Conservation (phyloP, 2,113 vertebrate genomes). For the Elaphurus davidianus region DNA sequence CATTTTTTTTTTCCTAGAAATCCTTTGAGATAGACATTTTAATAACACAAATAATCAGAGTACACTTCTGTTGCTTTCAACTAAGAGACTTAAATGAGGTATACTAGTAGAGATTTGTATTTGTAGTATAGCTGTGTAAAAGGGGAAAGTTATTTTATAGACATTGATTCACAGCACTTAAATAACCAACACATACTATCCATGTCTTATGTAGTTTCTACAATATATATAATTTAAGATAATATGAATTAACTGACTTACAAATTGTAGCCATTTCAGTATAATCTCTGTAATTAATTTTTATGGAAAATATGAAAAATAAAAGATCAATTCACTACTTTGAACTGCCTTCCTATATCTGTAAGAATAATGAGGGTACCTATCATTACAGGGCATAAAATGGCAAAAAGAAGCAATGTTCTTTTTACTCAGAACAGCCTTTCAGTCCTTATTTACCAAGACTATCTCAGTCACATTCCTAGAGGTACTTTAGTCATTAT, state of each 20-base stretch:
- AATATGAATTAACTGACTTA: not conserved
- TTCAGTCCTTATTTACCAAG: not conserved
- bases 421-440: not conserved
- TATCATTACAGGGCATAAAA: not conserved
- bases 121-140: not conserved
- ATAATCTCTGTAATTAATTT: conserved; percentile 14
- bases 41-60: not conserved
- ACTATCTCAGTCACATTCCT: not conserved
- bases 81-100: not conserved
- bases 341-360: not conserved
- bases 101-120: not conserved
- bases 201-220: not conserved
- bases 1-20: not conserved
- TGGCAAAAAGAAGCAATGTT: not conserved
- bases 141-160: not conserved
- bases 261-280: not conserved
- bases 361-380: not conserved
- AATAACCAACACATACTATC: not conserved
- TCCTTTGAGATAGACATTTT: not conserved
- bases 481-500: not conserved
- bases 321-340: not conserved
- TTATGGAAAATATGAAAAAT: conserved; percentile 32
- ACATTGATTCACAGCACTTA: not conserved
- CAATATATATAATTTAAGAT: conserved; percentile 10
- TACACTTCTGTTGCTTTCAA: not conserved